phyloP scores from a whole-genome alignment of 2,888 invertebrate genomes.

The Opisthograptis luteolata region DNA sequence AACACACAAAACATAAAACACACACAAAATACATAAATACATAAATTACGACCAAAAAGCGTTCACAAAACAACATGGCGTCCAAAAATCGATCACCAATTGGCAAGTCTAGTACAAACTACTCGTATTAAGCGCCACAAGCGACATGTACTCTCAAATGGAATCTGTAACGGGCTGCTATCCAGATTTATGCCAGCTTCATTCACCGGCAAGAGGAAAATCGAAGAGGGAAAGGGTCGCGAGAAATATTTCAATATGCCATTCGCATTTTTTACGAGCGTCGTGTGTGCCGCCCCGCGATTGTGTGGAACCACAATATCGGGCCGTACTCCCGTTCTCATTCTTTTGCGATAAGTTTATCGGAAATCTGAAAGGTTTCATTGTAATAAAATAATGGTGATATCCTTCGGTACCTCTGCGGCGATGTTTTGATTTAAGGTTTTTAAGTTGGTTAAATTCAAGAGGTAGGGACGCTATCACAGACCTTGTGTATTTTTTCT shows the following conservation, averaged over 20 bases:
- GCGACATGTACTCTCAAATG: slow-evolving; percentile 24
- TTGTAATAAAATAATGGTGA: slow-evolving; percentile 23
- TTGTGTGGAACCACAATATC: slow-evolving; percentile 73
- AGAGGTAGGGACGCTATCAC: too few relatives aligned
- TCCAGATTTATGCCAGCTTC: slow-evolving; percentile 71
- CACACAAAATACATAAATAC: too few relatives aligned
- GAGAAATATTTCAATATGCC: slow-evolving; percentile 81
- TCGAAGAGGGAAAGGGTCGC: slow-evolving; percentile 71
- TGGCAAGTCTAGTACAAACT: slow-evolving; percentile 15
- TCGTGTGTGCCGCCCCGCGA: slow-evolving; percentile 72
- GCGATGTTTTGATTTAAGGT: slow-evolving; percentile 1
- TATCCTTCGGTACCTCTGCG: slow-evolving; percentile 3
- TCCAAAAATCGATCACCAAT: background rate
- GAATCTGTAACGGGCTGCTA: slow-evolving; percentile 53
- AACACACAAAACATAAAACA: too few relatives aligned
- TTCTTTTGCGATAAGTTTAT: slow-evolving; percentile 60
- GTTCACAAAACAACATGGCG: background rate
- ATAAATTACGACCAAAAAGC: too few relatives aligned
- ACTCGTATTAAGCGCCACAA: slow-evolving; percentile 18
- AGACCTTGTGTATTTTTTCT: too few relatives aligned
- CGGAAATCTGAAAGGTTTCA: slow-evolving; percentile 44
- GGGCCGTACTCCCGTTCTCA: slow-evolving; percentile 57
- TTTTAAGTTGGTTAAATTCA: background rate
- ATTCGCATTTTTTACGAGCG: slow-evolving; percentile 80
- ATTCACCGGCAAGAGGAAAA: slow-evolving; percentile 68